Percentiles rank a stretch among this genome's conserved stretches.
These are phyloP conservation scores for Ciona savignyi DNA, from an alignment of 23 tunicate genomes.

Conservation along the genomic window DNA sequence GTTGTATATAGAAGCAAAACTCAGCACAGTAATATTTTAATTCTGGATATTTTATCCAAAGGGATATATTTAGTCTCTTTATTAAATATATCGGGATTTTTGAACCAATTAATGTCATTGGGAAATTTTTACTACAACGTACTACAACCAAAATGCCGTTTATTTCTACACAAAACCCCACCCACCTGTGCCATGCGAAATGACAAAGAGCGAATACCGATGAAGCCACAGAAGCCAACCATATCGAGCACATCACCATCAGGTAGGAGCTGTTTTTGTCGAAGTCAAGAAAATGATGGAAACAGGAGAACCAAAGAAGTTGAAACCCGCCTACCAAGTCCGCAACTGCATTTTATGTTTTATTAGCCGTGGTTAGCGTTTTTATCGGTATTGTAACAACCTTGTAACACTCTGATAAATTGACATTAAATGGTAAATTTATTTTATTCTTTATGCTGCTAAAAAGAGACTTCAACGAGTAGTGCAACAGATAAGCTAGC, in stretches of 20 bases:
- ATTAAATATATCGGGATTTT: too few species aligned
- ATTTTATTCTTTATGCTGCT: not conserved
- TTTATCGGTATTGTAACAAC: not conserved
- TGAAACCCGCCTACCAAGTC: conserved; percentile 68
- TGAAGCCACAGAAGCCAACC: conserved; percentile 67
- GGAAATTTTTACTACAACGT: too few species aligned
- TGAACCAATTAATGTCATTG: too few species aligned
- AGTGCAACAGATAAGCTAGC: not conserved
- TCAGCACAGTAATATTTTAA: too few species aligned
- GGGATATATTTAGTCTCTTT: too few species aligned
- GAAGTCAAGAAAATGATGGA: conserved; percentile 30
- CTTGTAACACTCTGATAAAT: too few species aligned
- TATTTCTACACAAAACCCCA: not conserved
- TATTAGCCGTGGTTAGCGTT: not conserved
- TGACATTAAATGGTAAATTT: too few species aligned
- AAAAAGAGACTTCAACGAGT: not conserved
- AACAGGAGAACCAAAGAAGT: conserved; percentile 61
- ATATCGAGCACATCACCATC: conserved; percentile 50
- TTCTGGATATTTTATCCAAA: too few species aligned
- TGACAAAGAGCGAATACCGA: conserved; percentile 46
- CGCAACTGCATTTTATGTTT: conserved; percentile 83
- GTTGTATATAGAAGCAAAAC: too few species aligned
- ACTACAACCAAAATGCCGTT: too few species aligned
- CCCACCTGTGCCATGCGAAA: conserved; percentile 70
- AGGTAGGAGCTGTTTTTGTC: conserved; percentile 25